phyloP scores from a whole-genome alignment of 2,113 vertebrate species.

The Tragulus kanchil region DNA sequence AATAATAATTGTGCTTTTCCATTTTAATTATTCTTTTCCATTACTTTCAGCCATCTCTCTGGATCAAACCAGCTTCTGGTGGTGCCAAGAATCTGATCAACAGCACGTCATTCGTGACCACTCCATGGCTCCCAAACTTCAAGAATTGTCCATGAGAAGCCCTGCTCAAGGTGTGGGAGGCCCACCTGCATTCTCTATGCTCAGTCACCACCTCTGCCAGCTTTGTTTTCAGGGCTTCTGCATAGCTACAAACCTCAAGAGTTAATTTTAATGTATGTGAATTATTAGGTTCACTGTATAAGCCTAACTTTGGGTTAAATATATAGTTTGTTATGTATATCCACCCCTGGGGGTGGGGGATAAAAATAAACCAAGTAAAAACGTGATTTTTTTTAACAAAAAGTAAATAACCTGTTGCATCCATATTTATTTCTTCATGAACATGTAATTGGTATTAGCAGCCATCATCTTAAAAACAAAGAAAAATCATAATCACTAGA shows the following conservation, averaged over 20 bases:
- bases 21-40: too few relatives aligned
- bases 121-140: too few relatives aligned
- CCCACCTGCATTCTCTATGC: too few relatives aligned
- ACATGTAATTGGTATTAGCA: background rate
- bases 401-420: background rate
- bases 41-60: too few relatives aligned
- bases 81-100: too few relatives aligned
- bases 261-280: background rate
- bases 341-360: background rate
- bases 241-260: background rate
- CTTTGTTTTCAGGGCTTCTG: too few relatives aligned
- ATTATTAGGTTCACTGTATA: background rate
- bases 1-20: too few relatives aligned
- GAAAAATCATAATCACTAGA: background rate
- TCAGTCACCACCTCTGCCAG: too few relatives aligned
- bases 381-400: background rate
- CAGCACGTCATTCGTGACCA: too few relatives aligned
- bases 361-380: background rate
- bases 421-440: background rate
- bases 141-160: too few relatives aligned
- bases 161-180: too few relatives aligned
- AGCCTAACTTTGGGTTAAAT: conserved; percentile 17
- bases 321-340: background rate
- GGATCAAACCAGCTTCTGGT: too few relatives aligned
- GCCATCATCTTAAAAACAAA: background rate